Evolutionary conservation across 2,888 invertebrate species (phyloP), one percentile per base, ranked within the genome.

Genomic region (Beris morrisii): DNA sequence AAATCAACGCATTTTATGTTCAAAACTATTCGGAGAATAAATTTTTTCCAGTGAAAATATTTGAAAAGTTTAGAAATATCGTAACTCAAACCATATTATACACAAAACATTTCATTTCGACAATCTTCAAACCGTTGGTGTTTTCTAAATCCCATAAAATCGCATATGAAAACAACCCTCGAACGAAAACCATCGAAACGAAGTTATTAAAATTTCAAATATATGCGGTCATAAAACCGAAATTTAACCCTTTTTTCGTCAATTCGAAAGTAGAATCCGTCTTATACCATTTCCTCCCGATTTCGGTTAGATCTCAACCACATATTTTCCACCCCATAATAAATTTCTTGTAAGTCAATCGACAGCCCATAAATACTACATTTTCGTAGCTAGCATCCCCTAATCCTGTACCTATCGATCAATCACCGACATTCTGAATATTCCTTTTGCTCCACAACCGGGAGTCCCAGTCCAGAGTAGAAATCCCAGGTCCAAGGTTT

Each of bases 321-420:
- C 12, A 55, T n/a, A 15, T 52, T 32, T 45, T n/a, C 22, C 22
- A 22, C 22, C 22, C 30, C 15, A 57, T 57, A 50, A 66, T 66
- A 66, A 63, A 66, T 66, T 66, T 63, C 56, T 55, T 66, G 55
- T 66, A 66, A 66, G 63, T 66, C 66, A 66, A 66, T 66, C 56
- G 66, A 66, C 66, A 66, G 66, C 66, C 61, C 66, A 66, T 66
- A 66, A 66, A 66, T 66, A 66, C 56, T 53, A 52, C 59, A 59
- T 59, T 54, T 66, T 32, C 59, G 53, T 66, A 66, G 64, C 45
- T n/a, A 56, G 44, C 48, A 56, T 65, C 55, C 64, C 56, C 56
- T 65, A 65, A 65, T 65, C 65, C 65, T 65, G 57, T 57, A 53
- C 48, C 65, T 53, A 65, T 65, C 65, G 65, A 65, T 65, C 65